Percentiles rank a stretch among this genome's conserved stretches.
Conservation (phyloP, 2,113 vertebrate species). For the Strix uralensis region DNA sequence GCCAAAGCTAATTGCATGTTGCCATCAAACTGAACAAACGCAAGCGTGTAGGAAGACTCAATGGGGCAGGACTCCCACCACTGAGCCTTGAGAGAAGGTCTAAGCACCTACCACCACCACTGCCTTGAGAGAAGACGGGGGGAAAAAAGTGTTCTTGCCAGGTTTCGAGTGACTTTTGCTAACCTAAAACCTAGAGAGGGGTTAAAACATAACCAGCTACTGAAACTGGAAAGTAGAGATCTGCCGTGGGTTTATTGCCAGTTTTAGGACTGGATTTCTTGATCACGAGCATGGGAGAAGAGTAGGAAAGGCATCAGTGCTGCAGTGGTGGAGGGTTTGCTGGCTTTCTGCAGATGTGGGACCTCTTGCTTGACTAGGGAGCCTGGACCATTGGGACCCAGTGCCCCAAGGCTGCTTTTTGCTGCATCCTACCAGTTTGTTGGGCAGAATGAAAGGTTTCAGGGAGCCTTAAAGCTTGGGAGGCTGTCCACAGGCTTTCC, state of each 20-base stretch:
- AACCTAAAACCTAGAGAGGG: not conserved
- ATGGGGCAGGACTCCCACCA: not conserved
- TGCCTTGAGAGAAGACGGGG: not conserved
- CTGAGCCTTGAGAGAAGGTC: no score
- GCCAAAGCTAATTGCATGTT: not conserved
- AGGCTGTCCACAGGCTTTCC: not conserved
- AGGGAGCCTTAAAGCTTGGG: not conserved
- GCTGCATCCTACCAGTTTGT: not conserved
- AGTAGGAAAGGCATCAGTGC: not conserved
- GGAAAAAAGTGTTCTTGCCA: not conserved
- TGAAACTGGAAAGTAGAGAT: not conserved
- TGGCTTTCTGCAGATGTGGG: not conserved
- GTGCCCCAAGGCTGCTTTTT: not conserved
- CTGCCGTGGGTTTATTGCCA: not conserved
- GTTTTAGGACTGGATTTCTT: not conserved
- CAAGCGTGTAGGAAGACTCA: not conserved
- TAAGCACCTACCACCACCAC: not conserved
- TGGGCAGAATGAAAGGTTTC: not conserved
- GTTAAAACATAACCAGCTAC: not conserved
- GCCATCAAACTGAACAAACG: not conserved
- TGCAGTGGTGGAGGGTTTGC: not conserved
- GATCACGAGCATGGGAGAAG: not conserved
- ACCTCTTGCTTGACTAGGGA: not conserved
- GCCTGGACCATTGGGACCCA: not conserved
- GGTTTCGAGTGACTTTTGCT: not conserved